Evolutionary conservation across 2,113 vertebrate species (phyloP), one percentile per base, ranked within the genome.

Genomic region (Polyodon spathula): DNA sequence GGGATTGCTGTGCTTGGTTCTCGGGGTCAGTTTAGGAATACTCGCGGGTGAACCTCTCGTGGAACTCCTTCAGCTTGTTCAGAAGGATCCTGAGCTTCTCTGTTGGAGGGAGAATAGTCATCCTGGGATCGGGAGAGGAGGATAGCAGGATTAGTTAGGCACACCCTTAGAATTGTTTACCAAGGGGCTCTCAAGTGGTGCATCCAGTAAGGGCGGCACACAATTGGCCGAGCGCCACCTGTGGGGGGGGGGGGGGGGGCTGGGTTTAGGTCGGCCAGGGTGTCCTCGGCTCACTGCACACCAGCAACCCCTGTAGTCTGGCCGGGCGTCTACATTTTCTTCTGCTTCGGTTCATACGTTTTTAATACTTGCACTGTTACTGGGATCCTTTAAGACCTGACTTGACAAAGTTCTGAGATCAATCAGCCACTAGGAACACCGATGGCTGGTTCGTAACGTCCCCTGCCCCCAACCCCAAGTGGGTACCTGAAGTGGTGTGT

Each of bases 401-500:
- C 50, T 14, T 6, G 14, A 12, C 40, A 17, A 16, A 27, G n/a
- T 8, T 17, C 8, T 27, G 10, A 27, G 4, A 7, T 16, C 27
- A 15, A 43, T 8, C 8, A 9, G 16, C 40, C n/a, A 60, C 10
- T n/a, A 51, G 3, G 37, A 6, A 37, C 9, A 6, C 39, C 17
- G n/a, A n/a, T n/a, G n/a, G 9, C n/a, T 27, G 40, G 52, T 17
- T 7, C 41, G 14, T 52, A 12, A 39, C 5, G 14, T 56, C 40
- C 15, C 6, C 39, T 15, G 9, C 8, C 16, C 16, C 7, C 37
- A 8, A 43, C 15, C 12, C 9, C 6, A 46, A 14, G 14, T 37
- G 6, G n/a, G 39, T 17, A 96, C 93, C 93, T 86, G 80, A 97
- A 97, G 71, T 97, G 94, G 67, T 88, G 89, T 48, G 90, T 97